Percentiles rank a stretch among this genome's conserved stretches.
Evolutionary conservation across 2,888 invertebrate genomes (phyloP).

Genomic region (Synanthedon myopaeformis): DNA sequence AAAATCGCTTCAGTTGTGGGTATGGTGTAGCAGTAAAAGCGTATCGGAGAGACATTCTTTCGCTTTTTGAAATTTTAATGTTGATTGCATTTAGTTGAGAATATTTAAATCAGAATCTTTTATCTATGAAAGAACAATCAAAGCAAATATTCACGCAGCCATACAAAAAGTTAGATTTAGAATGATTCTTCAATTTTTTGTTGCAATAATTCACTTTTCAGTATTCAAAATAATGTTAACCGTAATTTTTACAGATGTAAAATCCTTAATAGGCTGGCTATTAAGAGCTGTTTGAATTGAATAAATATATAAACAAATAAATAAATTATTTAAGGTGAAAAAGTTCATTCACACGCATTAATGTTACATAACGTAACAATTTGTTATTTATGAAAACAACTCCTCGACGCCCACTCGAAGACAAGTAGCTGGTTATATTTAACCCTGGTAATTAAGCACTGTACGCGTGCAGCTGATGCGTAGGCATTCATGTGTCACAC

Average conservation of each 20-base stretch:
- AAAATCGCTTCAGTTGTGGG: too few relatives aligned
- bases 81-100: too few relatives aligned
- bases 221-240: neutral
- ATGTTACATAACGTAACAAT: neutral
- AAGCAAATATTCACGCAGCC: too few relatives aligned
- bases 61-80: too few relatives aligned
- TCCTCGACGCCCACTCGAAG: constrained; percentile 24
- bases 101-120: too few relatives aligned
- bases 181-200: neutral
- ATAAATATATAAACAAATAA: too few relatives aligned
- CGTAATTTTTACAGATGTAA: neutral
- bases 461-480: constrained; percentile 21
- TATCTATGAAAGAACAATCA: too few relatives aligned
- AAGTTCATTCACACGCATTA: neutral
- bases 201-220: neutral
- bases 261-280: too few relatives aligned
- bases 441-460: constrained; percentile 40
- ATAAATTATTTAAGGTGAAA: neutral
- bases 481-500: constrained; percentile 32
- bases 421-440: constrained; percentile 25
- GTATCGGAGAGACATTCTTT: too few relatives aligned
- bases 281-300: too few relatives aligned
- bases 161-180: constrained; percentile 18
- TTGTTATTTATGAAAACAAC: constrained; percentile 11
- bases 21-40: too few relatives aligned